Percentiles rank a stretch among this genome's conserved stretches.
Evolutionary conservation across 1,140 invertebrate species (phyloP).

Genomic region (Brachionus asplanchnoidis): DNA sequence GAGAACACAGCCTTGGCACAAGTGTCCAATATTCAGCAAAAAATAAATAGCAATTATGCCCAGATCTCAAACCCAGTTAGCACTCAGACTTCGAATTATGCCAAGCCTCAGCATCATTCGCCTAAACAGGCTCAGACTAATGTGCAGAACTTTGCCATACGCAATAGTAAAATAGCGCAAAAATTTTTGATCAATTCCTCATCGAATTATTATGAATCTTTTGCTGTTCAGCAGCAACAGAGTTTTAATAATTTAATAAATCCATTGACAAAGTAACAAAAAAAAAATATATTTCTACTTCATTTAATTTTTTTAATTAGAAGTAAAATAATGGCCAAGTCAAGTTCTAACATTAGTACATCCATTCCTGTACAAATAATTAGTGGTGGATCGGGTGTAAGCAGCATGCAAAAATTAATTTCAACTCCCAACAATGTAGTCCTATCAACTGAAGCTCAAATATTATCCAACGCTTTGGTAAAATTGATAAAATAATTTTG

Average conservation of each 20-base stretch:
- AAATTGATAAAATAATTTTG: not conserved
- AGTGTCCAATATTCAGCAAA: not conserved
- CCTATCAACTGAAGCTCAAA: not conserved
- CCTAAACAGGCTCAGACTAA: not conserved
- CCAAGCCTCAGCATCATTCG: not conserved
- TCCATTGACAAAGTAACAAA: not conserved
- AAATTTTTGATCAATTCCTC: constrained; percentile 1
- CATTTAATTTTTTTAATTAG: not conserved
- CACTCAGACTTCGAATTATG: not conserved
- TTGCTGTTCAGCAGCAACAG: not conserved
- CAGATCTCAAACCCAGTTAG: not conserved
- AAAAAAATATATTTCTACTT: not conserved
- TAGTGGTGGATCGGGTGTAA: not conserved
- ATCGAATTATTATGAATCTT: not conserved
- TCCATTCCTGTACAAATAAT: not conserved
- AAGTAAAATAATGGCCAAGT: not conserved
- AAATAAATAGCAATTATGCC: not conserved
- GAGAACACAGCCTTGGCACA: not conserved
- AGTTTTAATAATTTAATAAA: not conserved
- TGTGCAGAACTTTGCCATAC: not conserved
- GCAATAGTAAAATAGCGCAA: constrained; percentile 5
- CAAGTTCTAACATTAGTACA: constrained; percentile 1
- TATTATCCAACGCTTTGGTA: constrained; percentile 11
- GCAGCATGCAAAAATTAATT: not conserved
- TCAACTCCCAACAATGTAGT: not conserved